Percentiles rank a stretch among this genome's conserved stretches.
Evolutionary conservation across 2,797 vertebrate genomes (phyloP).

Genomic region (Xiphorhynchus erythropygius): DNA sequence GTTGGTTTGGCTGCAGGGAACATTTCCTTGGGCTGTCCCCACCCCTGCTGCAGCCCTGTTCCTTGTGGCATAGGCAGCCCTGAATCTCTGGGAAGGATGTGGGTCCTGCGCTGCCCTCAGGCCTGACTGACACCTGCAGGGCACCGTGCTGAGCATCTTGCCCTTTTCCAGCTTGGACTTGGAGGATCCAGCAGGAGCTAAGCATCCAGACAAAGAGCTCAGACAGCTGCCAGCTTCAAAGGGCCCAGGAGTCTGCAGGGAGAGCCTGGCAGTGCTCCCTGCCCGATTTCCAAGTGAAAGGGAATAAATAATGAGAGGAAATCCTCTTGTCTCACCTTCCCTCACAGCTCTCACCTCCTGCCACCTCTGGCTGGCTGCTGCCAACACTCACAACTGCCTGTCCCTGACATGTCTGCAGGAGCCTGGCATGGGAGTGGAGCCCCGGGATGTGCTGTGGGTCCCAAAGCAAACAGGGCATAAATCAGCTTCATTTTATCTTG

Average conservation of each 20-base stretch:
- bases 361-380: neutral
- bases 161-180: neutral
- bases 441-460: neutral
- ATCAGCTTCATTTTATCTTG: neutral
- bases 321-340: constrained; percentile 47
- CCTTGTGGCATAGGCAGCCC: neutral
- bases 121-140: neutral
- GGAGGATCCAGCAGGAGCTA: neutral
- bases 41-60: neutral
- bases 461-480: neutral
- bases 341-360: neutral
- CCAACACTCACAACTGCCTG: neutral
- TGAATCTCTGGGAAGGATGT: fast-evolving
- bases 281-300: constrained; percentile 47
- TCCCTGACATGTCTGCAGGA: fast-evolving
- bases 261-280: constrained; percentile 17
- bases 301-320: constrained; percentile 62
- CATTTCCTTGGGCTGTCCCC: neutral
- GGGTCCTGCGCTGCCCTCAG: neutral
- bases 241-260: neutral
- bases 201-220: neutral
- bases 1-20: neutral
- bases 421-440: neutral
- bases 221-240: neutral
- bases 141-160: neutral